These are phyloP conservation scores for Eublepharis macularius DNA, from an alignment of 2,113 vertebrate species.

Conservation along the genomic window DNA sequence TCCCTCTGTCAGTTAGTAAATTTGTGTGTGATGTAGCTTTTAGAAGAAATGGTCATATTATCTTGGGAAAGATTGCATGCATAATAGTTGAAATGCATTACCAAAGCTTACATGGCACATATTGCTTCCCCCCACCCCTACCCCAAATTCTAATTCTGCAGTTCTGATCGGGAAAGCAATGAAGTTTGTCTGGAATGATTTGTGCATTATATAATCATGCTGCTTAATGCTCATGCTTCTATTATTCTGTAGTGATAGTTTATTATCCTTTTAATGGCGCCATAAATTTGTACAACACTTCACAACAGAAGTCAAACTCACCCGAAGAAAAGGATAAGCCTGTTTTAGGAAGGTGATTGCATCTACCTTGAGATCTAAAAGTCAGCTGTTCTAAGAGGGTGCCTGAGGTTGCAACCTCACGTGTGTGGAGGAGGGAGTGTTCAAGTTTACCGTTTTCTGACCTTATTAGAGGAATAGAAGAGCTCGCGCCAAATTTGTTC, in stretches of 20 bases:
- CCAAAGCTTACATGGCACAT: not conserved
- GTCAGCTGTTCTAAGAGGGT: not conserved
- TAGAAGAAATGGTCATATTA: not conserved
- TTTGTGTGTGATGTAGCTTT: not conserved
- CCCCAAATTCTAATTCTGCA: constrained; percentile 21
- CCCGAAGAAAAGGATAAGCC: not conserved
- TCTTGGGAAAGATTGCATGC: constrained; percentile 11
- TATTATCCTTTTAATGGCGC: not conserved
- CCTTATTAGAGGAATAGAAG: not conserved
- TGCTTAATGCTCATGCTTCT: constrained; percentile 17
- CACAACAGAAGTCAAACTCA: not conserved
- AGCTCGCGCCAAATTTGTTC: not conserved
- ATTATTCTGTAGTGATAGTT: constrained; percentile 22
- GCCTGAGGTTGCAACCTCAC: not conserved
- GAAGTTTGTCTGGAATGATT: constrained; percentile 16
- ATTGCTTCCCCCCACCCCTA: not conserved
- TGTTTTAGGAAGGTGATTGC: not conserved
- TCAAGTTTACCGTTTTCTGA: not conserved
- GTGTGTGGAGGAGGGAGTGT: not conserved
- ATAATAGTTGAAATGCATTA: not conserved
- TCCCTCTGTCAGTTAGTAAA: constrained; percentile 2
- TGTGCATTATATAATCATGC: constrained; percentile 1
- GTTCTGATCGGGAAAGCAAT: constrained; percentile 26
- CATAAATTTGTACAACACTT: constrained; percentile 21
- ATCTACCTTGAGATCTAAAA: not conserved